Evolutionary conservation across 2,888 invertebrate species (phyloP), one percentile per base, ranked within the genome.

Genomic region (Eilema depressum): DNA sequence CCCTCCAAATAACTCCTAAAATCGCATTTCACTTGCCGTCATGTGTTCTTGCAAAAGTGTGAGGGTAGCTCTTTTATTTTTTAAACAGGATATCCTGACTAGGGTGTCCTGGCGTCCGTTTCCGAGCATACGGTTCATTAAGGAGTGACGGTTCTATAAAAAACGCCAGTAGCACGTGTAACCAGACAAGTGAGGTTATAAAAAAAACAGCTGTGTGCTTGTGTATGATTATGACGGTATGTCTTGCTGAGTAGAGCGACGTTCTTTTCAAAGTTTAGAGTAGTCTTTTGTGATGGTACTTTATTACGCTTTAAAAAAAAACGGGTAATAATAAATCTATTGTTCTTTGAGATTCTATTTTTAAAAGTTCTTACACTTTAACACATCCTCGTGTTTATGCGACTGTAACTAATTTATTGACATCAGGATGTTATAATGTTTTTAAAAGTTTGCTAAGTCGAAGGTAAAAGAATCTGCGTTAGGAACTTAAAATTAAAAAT

Each of bases 41-140:
- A 70, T 77, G 68, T 70, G 75, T 76, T 77, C 69, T 66, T 76
- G 79, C 75, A 86, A 88, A 90, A 91, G 92, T 92, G 92, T 88
- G 88, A 83, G 91, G 92, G 92, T 90, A 87, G 90, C 85, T 90
- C 91, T 92, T 93, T 93, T 93, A 91, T 93, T 93, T 91, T 92
- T 91, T 86, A 91, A 92, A 94, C 94, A 93, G 93, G 93, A 94
- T 93, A 93, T 94, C 93, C 93, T 93, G 92, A 83, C 86, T 81
- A 87, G 89, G 86, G 90, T 84, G 85, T 84, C 84, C 83, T 83
- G 87, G 83, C 85, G 85, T 88, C 86, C 85, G 83, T 91, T 92
- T 92, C 92, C 91, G 89, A 91, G 86, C 89, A 87, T 88, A 90
- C 89, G 91, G 89, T 91, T 92, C 88, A 88, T 92, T 92, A 90